Base-by-base conservation (phyloP, 2,113 vertebrate genomes). In the Mirounga angustirostris region DNA sequence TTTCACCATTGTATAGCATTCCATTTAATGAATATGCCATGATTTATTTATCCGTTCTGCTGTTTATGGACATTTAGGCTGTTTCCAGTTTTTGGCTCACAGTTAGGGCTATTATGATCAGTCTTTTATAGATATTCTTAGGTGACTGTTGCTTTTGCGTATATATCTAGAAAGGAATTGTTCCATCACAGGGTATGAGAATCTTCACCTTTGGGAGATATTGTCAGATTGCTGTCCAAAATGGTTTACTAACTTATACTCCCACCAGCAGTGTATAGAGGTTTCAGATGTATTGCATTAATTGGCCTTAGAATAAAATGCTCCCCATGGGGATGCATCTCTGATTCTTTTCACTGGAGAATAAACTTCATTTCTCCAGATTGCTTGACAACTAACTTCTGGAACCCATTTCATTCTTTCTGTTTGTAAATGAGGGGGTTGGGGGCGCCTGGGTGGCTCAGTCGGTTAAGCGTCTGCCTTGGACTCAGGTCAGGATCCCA, bases 361-460 rank as follows among this genome's bases (percentile, higher is more conserved):
- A 92, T 76, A 89, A 54, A 84, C 94, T 94, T 85, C 74, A 74
- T 94, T 94, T 94, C 30, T 94, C 50, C 33, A 82, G 97, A 91
- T 88, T 87, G 19, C 46, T 90, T 88, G 65, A 65, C 30, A 81
- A 15, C 67, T 91, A 90, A 79, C 85, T 90, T 82, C 71, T 84
- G 83, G 73, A 94, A 91, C 33, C 43, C 22, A 81, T 95, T 94
- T 94, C 54, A 36, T 81, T 93, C 50, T 97, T 97, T 87, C 50
- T 71, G 30, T 63, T 61, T 92, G 84, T 97, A 80, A 96, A 82
- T 43, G 56, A 96, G 21, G 18, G 63, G 28, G 13, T 65, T 65
- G 63, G 14, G 63, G 63, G 28, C 1, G 0, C 63, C 13, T 65
- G 63, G 63, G 28, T 65, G 63, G 13, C 63, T 65, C 28, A 65